Evolutionary conservation across 2,113 vertebrate genomes (phyloP), one percentile per base, ranked within the genome.

Genomic region (Mus musculus): DNA sequence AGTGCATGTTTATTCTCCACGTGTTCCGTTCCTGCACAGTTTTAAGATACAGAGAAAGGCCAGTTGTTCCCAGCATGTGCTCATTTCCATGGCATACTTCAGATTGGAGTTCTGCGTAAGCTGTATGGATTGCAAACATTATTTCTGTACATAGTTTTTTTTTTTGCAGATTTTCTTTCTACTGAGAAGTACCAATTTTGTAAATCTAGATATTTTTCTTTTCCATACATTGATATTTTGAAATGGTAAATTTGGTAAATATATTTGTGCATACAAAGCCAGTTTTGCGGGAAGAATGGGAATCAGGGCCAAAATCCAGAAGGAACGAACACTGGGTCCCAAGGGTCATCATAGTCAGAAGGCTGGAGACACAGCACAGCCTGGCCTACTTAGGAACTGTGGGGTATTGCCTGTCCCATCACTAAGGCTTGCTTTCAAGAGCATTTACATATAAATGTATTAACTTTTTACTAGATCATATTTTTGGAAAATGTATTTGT

Each of bases 211-310:
- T 24, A 7, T 78, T 85, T 56, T 75, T 33, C 33, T 69, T 42
- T 46, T 6, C 7, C 5, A 20, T 1, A 94, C 22, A 76, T 28
- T 19, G 76, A 30, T 76, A 11, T 76, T 24, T 42, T 73, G 7
- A 80, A 26, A 76, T 69, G 63, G 65, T 24, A 73, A 65, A 16
- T 12, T 76, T 92, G 42, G 30, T 49, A 42, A 49, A 10, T 49
- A 36, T 6, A 0, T 87, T 67, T 69, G 28, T 49, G 2, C 1
- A 12, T 87, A 12, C 14, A 19, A 63, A 36, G 19, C 1, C 3
- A 65, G 8, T 3, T 4, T 14, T 49, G 14, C 26, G 7, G 14
- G 1, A 0, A 33, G 26, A 30, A 3, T 42, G 4, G 2, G 26
- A 20, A 67, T 82, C 26, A 63, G 78, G 92, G 59, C 8, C 7